Evolutionary conservation across 1,140 invertebrate species (phyloP), one percentile per base, ranked within the genome.

Genomic region (Brachionus calyciflorus): DNA sequence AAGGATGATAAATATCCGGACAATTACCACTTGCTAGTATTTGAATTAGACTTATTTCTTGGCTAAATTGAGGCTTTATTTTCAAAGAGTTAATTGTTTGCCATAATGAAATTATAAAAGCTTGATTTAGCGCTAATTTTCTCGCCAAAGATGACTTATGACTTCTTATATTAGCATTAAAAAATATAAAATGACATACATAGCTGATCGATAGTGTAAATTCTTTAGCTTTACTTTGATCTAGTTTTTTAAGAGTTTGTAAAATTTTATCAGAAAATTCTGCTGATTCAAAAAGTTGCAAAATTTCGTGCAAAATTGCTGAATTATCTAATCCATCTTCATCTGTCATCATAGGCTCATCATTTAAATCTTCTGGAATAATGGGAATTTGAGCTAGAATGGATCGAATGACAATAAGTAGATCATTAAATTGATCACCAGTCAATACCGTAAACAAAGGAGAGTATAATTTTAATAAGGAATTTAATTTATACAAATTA

Each of bases 61-160:
- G 33, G 5, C 33, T 55, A 17, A 48, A 76, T 14, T 60, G 41
- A 14, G 73, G 40, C 26, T 41, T 44, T 24, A 46, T 51, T 40
- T 6, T 55, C 19, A 76, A 40, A 24, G 14, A 26, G 2, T 30
- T 30, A 24, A 73, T 49, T 21, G 17, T 49, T n/a, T 55, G 46
- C 69, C 69, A 73, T 41, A 73, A 17, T 37, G 12, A 28, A 9
- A 37, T 17, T 41, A 73, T 40, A 49, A 73, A 73, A n/a, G 7
- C 17, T 17, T 51, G 14, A 41, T 51, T 73, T 19, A 73, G 21
- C 4, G 30, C 69, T n/a, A 73, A 55, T 41, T 51, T 73, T 53
- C 51, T 21, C 2, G 46, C 26, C 44, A 73, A 26, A 24, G 17
- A 51, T 19, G 69, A 51, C 51, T 73, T 49, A 30, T 55, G 46